phyloP scores from a whole-genome alignment of 2,113 vertebrate species.

The Tragelaphus imberbis region DNA sequence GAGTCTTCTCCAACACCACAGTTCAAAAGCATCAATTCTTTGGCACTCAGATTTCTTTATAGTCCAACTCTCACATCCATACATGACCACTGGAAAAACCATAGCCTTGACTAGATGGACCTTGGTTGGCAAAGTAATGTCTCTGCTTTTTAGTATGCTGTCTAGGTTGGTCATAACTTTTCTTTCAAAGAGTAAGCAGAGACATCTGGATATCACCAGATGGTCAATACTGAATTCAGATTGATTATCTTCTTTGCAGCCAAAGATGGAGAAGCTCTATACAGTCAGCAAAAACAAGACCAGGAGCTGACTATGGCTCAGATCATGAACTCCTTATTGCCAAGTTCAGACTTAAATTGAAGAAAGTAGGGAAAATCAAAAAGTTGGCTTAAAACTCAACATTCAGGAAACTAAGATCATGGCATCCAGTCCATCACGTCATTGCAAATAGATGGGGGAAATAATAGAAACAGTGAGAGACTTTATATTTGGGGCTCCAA shows the following conservation, averaged over 20 bases:
- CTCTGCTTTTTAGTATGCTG: background rate
- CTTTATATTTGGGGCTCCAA: background rate
- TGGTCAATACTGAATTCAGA: background rate
- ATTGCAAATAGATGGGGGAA: background rate
- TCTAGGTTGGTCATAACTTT: background rate
- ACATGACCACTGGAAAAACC: background rate
- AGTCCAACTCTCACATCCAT: background rate
- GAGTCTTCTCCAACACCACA: background rate
- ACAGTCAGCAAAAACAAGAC: background rate
- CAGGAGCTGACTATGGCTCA: background rate
- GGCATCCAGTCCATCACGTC: background rate
- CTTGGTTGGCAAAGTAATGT: background rate
- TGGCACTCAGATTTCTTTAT: rapidly evolving
- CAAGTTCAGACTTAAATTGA: background rate
- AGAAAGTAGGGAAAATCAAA: background rate
- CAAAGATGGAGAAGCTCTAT: background rate
- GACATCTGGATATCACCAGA: background rate
- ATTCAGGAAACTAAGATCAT: background rate
- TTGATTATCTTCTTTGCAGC: background rate
- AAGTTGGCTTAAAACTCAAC: background rate
- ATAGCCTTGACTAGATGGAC: background rate
- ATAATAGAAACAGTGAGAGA: background rate
- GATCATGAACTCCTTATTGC: background rate
- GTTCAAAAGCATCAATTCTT: background rate
- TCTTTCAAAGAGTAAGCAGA: background rate